Evolutionary conservation across 2,888 invertebrate species (phyloP).

Genomic region (Lepetodrilus schrolli): DNA sequence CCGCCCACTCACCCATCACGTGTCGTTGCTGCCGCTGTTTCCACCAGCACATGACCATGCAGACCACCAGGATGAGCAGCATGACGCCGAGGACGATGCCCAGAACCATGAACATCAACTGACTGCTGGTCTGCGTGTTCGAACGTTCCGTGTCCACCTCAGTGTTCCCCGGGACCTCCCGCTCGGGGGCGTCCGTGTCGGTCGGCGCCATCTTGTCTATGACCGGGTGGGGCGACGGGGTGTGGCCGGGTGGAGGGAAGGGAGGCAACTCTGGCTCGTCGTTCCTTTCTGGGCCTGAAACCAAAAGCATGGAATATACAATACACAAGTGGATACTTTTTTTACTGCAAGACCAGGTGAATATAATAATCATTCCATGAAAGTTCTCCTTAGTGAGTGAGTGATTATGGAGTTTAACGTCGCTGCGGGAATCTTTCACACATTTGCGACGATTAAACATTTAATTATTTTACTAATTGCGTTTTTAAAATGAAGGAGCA

Average conservation of each 20-base stretch:
- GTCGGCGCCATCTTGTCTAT: too few species aligned
- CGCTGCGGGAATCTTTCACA: too few species aligned
- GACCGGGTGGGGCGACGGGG: background rate
- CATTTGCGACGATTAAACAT: too few species aligned
- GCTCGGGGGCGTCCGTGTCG: background rate
- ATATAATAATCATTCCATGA: too few species aligned
- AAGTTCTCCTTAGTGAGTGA: too few species aligned
- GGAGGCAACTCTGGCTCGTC: background rate
- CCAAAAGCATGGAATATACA: too few species aligned
- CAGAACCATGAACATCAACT: slow-evolving; percentile 72
- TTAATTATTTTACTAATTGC: too few species aligned
- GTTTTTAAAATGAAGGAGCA: too few species aligned
- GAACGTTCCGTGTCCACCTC: slow-evolving; percentile 31
- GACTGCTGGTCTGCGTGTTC: slow-evolving; percentile 55
- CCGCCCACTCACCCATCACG: slow-evolving; percentile 60
- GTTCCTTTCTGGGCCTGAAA: background rate
- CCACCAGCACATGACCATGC: slow-evolving; percentile 73
- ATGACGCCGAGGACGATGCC: slow-evolving; percentile 72
- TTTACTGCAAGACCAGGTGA: too few species aligned
- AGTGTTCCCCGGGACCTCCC: slow-evolving; percentile 7
- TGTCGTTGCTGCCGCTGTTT: slow-evolving; percentile 72
- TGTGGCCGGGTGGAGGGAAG: background rate
- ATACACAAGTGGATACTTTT: too few species aligned
- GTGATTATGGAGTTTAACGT: too few species aligned
- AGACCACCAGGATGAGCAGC: slow-evolving; percentile 68